A percentile compares a stretch with the other conserved stretches of the same genome.
Evolutionary conservation across 2,888 invertebrate species (phyloP).

Genomic region (Leucoptera coffeella): DNA sequence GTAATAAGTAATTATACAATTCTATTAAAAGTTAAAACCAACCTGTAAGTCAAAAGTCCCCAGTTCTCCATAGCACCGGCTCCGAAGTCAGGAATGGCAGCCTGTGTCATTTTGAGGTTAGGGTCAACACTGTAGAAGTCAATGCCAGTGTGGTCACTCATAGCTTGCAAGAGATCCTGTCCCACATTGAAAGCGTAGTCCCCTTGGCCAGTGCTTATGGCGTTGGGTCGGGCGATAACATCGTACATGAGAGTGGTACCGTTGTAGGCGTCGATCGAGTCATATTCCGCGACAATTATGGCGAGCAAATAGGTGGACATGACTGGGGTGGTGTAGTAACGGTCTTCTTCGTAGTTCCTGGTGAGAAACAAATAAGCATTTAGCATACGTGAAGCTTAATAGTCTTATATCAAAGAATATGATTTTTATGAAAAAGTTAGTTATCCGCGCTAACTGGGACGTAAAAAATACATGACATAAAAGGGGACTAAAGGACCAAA

Average conservation of each 20-base stretch:
- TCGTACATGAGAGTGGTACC: slow-evolving; percentile 16
- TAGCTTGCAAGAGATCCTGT: slow-evolving; percentile 24
- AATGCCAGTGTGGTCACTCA: slow-evolving; percentile 53
- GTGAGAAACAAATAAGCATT: too few species aligned
- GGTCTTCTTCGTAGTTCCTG: slow-evolving; percentile 22
- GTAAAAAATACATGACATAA: too few species aligned
- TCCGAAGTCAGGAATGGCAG: slow-evolving; percentile 71
- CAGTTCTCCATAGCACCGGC: slow-evolving; percentile 84
- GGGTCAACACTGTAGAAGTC: slow-evolving; percentile 37
- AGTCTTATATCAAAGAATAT: too few species aligned
- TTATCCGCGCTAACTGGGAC: too few species aligned
- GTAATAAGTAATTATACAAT: too few species aligned
- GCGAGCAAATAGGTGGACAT: slow-evolving; percentile 68
- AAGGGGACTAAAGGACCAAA: too few species aligned
- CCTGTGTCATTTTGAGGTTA: slow-evolving; percentile 57
- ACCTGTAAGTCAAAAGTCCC: slow-evolving; percentile 74
- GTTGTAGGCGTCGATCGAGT: slow-evolving; percentile 6
- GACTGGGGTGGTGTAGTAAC: slow-evolving; percentile 27
- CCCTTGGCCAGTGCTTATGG: slow-evolving; percentile 22
- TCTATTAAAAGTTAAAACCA: slow-evolving; percentile 5
- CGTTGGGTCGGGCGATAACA: slow-evolving; percentile 37
- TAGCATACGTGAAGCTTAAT: too few species aligned
- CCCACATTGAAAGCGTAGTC: slow-evolving; percentile 33
- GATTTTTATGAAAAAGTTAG: too few species aligned
- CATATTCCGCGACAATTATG: slow-evolving; percentile 60